Base-by-base conservation (phyloP, 2,797 vertebrate species). In the Tamandua tetradactyla region DNA sequence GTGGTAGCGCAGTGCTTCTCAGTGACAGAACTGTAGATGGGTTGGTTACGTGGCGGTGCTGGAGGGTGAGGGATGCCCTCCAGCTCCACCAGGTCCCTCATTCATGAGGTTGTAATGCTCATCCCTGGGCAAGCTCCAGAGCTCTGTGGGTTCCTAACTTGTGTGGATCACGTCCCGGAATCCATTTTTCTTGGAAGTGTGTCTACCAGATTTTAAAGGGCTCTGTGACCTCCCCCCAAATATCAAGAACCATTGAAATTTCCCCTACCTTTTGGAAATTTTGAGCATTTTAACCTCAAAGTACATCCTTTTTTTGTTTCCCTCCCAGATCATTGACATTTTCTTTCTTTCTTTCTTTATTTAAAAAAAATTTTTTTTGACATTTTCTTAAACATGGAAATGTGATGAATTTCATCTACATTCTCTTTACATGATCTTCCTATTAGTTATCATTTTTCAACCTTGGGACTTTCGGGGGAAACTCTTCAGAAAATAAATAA, bases 401-500 rank as follows among this genome's bases (percentile, higher is more conserved):
- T 64, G 18, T 37, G n/a, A 15, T 55, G 9, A n/a, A n/a, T 93
- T 57, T 49, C 13, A 62, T 87, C 35, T 40, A 1, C 8, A 30
- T 69, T 87, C 49, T 68, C 42, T 87, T 40, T 52, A 42, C 4
- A 0, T 59, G 27, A 72, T 72, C 55, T 86, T 87, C 42, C 68
- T 71, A 25, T 61, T 35, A 64, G 20, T 75, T 64, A 52, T 59
- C 40, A 42, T 59, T 93, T 80, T 82, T 57, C 3, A 59, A 84
- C 72, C 87, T 89, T 44, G 72, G 37, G 64, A 35, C 14, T 93
- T 88, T 55, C 76, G 61, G 59, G 87, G 44, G 72, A 89, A 40
- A 52, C 25, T 76, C 18, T 57, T 66, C 74, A 64, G 44, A 64
- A 93, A 68, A 71, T n/a, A 85, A 91, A 79, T 40, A 37, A 91